Base-by-base conservation (phyloP, 2,888 invertebrate species). In the Poecilus cupreus region DNA sequence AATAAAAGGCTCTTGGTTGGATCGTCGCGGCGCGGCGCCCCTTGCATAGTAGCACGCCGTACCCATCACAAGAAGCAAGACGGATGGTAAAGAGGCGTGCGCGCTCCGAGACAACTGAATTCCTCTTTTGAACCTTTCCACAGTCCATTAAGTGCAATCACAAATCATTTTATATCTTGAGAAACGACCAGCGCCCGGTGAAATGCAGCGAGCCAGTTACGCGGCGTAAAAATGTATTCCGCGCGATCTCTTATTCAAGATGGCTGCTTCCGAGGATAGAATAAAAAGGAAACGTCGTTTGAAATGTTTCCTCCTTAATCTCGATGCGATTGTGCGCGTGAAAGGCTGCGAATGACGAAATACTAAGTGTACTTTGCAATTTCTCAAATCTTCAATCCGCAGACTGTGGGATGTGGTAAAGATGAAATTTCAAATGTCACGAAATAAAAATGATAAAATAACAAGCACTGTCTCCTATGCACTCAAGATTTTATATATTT, bases 111-210 rank as follows among this genome's bases (percentile, higher is more conserved):
- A 80, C 80, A 80, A 80, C 72, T 80, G 72, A 80, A 80, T 70
- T 70, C 60, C 80, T 39, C 80, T 80, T 80, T 80, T 57, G 80
- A 80, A 81, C 75, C 81, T 75, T 75, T 81, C 81, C 37, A 60
- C 81, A 81, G 46, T 81, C 81, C 81, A 81, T 81, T 81, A 81
- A 74, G 74, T 75, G 75, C 81, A 81, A 81, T 81, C 81, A 81
- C 81, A 81, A 81, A 81, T 81, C 81, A 81, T 81, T 81, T 81
- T 81, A 80, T 80, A 80, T 80, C 80, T 80, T 80, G 80, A 80
- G 74, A 57, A 80, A 80, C 74, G 72, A 72, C 54, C 80, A 70
- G 16, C 6, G 54, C 51, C 46, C 32, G 57, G n/a, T 74, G 57
- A 22, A 81, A 75, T 75, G 81, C 80, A 81, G 26, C 81, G 51